Percentiles rank a stretch among this genome's conserved stretches.
Conservation (phyloP, 2,888 invertebrate species). For the Lottia gigantea region DNA sequence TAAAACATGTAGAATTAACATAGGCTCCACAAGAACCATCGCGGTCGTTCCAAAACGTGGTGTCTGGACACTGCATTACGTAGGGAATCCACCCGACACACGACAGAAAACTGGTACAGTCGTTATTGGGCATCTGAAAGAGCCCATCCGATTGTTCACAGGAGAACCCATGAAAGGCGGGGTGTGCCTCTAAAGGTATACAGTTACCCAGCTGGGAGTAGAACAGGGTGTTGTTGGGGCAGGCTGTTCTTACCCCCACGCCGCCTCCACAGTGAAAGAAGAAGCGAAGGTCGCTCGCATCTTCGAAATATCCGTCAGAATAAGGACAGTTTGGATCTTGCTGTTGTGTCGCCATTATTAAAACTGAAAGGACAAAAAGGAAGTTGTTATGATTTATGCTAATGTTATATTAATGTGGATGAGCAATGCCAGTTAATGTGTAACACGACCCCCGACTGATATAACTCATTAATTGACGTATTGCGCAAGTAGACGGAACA, state of each 20-base stretch:
- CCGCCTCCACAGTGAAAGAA: background rate
- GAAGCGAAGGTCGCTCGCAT: background rate
- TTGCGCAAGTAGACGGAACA: too few relatives aligned
- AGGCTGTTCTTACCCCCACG: background rate
- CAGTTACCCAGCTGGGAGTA: background rate
- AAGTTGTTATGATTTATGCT: too few relatives aligned
- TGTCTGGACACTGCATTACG: background rate
- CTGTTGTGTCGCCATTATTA: background rate
- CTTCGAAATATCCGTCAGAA: background rate
- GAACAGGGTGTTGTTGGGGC: background rate
- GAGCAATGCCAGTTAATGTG: too few relatives aligned
- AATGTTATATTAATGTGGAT: too few relatives aligned
- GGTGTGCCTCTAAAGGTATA: background rate
- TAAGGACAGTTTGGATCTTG: constrained; percentile 1
- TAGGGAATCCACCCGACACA: background rate
- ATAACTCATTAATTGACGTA: too few relatives aligned
- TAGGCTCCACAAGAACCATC: background rate
- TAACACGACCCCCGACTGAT: too few relatives aligned
- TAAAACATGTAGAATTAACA: background rate
- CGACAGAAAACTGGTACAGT: background rate
- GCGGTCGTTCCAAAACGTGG: background rate
- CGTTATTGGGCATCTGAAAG: background rate
- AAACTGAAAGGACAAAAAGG: background rate
- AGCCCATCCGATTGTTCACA: background rate
- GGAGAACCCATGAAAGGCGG: background rate